phyloP scores from a whole-genome alignment of 2,113 vertebrate genomes.

The Corythoichthys intestinalis region DNA sequence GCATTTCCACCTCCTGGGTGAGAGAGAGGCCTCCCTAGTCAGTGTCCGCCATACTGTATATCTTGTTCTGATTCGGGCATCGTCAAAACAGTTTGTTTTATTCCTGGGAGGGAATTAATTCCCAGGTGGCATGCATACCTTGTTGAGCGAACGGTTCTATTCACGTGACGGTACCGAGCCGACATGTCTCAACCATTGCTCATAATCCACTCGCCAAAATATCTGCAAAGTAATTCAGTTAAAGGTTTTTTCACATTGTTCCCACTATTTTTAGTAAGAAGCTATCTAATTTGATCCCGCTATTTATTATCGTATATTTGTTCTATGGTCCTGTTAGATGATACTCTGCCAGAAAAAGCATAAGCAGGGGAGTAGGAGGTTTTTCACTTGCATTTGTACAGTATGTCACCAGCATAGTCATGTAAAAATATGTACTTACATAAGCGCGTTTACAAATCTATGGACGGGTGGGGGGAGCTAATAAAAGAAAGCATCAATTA shows the following conservation, averaged over 20 bases:
- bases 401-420: neutral
- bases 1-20: no score
- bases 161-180: slow-evolving; percentile 14
- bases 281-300: neutral
- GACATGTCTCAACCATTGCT: slow-evolving; percentile 5
- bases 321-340: neutral
- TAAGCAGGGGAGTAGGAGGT: neutral
- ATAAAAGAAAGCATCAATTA: neutral
- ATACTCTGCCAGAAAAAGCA: neutral
- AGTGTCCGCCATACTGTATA: neutral
- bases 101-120: neutral
- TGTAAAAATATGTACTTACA: neutral
- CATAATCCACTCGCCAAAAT: neutral
- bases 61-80: slow-evolving; percentile 2
- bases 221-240: neutral
- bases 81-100: slow-evolving; percentile 10
- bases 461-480: neutral
- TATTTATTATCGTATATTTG: no score
- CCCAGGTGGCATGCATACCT: slow-evolving; percentile 22
- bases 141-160: slow-evolving; percentile 11
- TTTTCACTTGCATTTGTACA: neutral
- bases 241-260: neutral
- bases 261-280: neutral
- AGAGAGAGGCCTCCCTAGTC: no score
- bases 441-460: neutral